Conservation (phyloP, 2,797 vertebrate genomes). For the Anas acuta region DNA sequence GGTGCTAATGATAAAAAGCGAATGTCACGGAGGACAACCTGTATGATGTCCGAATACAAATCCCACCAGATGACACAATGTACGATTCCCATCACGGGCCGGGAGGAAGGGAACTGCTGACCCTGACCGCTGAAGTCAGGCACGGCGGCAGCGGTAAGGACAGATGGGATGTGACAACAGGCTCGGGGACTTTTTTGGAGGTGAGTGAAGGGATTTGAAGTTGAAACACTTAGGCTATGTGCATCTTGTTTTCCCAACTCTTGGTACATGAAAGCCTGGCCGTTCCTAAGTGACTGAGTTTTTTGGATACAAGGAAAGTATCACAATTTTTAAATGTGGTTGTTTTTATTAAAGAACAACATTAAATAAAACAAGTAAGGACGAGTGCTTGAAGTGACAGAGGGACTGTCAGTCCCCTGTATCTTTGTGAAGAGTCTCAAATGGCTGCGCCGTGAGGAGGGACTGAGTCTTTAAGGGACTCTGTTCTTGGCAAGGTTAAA, state of each 20-base stretch:
- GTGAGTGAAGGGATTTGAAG: not conserved
- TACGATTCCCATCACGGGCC: fast-evolving
- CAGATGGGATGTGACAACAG: fast-evolving
- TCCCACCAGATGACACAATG: not conserved
- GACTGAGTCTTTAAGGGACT: not conserved
- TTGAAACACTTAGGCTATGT: not conserved
- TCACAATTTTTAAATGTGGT: fast-evolving
- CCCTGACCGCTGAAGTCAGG: not conserved
- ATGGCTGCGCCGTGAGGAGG: not conserved
- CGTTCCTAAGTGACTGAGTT: not conserved
- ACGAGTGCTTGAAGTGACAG: not conserved
- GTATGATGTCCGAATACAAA: conserved; percentile 42
- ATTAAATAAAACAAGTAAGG: not conserved
- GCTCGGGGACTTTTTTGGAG: not conserved
- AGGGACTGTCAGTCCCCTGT: not conserved
- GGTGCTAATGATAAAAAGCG: conserved; percentile 22
- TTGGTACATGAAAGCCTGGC: not conserved
- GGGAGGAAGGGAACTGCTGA: not conserved
- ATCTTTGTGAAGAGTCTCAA: not conserved
- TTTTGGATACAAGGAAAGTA: not conserved
- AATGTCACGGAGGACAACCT: not conserved
- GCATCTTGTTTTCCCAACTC: not conserved
- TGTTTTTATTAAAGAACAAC: not conserved
- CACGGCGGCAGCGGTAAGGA: not conserved
- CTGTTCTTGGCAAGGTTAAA: conserved; percentile 42